phyloP scores from a whole-genome alignment of 2,113 vertebrate species.

The Caranx melampygus region DNA sequence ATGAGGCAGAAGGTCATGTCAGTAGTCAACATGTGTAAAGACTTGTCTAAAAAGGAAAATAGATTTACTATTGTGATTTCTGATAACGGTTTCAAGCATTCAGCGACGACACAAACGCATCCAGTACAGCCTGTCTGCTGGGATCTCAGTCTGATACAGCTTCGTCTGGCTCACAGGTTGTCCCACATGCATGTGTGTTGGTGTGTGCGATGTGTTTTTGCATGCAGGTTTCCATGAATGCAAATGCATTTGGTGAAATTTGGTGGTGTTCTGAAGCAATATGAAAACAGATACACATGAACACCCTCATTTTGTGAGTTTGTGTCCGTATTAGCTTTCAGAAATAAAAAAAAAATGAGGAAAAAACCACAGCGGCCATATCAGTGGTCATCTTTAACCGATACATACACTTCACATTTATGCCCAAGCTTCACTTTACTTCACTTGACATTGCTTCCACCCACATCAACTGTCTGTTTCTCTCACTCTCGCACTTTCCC shows the following conservation, averaged over 20 bases:
- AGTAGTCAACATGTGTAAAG: neutral
- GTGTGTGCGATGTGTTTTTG: neutral
- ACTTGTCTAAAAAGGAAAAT: neutral
- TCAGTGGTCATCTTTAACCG: constrained; percentile 4
- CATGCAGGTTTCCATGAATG: neutral
- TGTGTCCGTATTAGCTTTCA: neutral
- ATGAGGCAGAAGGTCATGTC: neutral
- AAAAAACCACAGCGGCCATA: neutral
- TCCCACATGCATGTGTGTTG: too few relatives aligned
- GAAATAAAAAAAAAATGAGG: too few relatives aligned
- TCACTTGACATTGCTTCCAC: constrained; percentile 28
- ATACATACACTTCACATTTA: constrained; percentile 10
- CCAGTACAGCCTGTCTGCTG: neutral
- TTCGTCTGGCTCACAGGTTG: constrained; percentile 4
- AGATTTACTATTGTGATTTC: neutral
- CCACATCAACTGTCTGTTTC: constrained; percentile 18
- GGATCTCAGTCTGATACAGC: constrained; percentile 7
- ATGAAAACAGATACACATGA: neutral
- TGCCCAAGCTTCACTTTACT: constrained; percentile 18
- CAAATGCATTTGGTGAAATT: neutral
- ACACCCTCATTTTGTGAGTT: neutral
- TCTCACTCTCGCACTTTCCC: neutral
- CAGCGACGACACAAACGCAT: constrained; percentile 31
- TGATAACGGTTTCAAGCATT: constrained; percentile 1
- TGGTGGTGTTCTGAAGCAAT: neutral